Percentiles rank a stretch among this genome's conserved stretches.
phyloP scores from a whole-genome alignment of 2,113 vertebrate genomes.

The Poecilia latipinna region DNA sequence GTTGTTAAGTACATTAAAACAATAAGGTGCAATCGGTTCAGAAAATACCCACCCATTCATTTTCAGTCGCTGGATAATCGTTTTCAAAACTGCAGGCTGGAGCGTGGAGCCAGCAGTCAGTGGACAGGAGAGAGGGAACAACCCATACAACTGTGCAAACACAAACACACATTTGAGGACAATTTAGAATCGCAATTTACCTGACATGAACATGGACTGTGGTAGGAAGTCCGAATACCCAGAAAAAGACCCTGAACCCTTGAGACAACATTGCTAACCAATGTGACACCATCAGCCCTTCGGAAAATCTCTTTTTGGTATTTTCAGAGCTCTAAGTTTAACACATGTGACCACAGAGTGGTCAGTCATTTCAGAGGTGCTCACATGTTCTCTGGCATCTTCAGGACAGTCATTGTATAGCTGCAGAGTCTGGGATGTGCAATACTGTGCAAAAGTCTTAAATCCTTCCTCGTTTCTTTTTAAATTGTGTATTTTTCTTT shows the following conservation, averaged over 20 bases:
- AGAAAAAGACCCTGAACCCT: too few species aligned
- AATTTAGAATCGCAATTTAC: too few species aligned
- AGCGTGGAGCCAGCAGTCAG: background rate
- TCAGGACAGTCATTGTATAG: background rate
- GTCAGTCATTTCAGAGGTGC: conserved; percentile 20
- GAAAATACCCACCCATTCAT: conserved; percentile 6
- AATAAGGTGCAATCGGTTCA: background rate
- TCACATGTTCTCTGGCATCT: conserved; percentile 26
- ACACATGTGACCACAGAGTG: conserved; percentile 6
- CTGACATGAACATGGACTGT: background rate
- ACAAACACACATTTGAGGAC: background rate
- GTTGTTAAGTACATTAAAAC: conserved; percentile 9
- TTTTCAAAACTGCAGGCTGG: background rate
- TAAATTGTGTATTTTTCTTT: too few species aligned
- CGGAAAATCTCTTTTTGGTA: conserved; percentile 7
- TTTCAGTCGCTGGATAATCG: background rate
- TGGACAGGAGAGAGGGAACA: background rate
- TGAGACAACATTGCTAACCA: too few species aligned
- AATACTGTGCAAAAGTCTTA: too few species aligned
- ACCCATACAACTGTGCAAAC: background rate
- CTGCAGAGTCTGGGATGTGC: too few species aligned
- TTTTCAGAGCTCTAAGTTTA: conserved; percentile 14
- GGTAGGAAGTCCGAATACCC: background rate
- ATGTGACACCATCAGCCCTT: too few species aligned
- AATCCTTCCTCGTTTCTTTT: too few species aligned